A percentile compares a stretch with the other conserved stretches of the same genome.
These are phyloP conservation scores for Tetrapedia diversipes DNA, from an alignment of 2,888 invertebrate genomes.

Conservation along the genomic window DNA sequence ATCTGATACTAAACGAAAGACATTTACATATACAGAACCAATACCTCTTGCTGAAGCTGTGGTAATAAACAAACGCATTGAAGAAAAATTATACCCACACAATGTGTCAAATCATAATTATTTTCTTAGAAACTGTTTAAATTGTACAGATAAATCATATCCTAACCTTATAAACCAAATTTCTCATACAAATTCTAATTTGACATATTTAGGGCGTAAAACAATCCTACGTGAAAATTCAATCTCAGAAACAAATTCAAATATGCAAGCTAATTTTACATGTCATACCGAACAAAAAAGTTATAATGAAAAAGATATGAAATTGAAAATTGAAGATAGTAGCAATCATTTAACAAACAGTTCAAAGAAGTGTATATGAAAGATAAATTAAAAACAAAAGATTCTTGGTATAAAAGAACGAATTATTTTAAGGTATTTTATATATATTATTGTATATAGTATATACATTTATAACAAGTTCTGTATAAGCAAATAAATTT, in stretches of 20 bases:
- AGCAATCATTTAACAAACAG: constrained; percentile 1
- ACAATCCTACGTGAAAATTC: constrained; percentile 21
- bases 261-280: constrained; percentile 4
- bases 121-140: constrained; percentile 63
- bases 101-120: constrained; percentile 72
- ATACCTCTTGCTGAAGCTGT: constrained; percentile 79
- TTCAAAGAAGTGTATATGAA: constrained; percentile 7
- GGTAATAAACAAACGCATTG: constrained; percentile 78
- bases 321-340: neutral
- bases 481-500: no score
- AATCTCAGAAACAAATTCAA: constrained; percentile 22
- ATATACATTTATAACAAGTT: no score
- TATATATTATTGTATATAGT: neutral
- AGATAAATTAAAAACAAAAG: constrained; percentile 17
- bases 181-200: constrained; percentile 29
- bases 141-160: constrained; percentile 51
- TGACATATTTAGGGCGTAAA: constrained; percentile 15
- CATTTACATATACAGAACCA: constrained; percentile 77
- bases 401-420: neutral
- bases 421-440: neutral
- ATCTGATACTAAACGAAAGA: constrained; percentile 71
- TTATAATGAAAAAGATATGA: constrained; percentile 4
- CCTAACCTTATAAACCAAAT: constrained; percentile 22
- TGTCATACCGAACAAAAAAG: constrained; percentile 16
- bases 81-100: constrained; percentile 78